These are phyloP conservation scores for Opisthocomus hoazin DNA, from an alignment of 2,113 vertebrate genomes.

Conservation along the genomic window DNA sequence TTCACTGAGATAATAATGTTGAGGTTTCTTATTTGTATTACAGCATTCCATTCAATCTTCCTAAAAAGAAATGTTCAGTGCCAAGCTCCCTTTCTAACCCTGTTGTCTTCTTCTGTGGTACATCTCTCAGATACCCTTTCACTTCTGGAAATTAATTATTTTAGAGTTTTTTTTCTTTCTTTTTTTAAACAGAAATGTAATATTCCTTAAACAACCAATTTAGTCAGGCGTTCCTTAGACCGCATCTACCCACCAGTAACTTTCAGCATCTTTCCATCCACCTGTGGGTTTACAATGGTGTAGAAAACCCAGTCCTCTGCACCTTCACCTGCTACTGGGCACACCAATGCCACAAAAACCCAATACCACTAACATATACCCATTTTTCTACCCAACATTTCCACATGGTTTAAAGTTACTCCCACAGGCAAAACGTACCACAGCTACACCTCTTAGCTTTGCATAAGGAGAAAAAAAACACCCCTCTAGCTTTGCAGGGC, in stretches of 20 bases:
- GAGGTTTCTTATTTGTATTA: background rate
- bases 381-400: background rate
- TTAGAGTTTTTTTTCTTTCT: rapidly evolving
- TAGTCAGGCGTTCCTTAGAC: background rate
- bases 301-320: background rate
- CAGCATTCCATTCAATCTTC: background rate
- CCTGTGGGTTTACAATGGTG: background rate
- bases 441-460: background rate
- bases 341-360: background rate
- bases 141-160: background rate
- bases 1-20: background rate
- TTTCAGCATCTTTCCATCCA: background rate
- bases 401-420: background rate
- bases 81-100: background rate
- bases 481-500: background rate
- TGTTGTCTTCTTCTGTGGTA: background rate
- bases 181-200: background rate
- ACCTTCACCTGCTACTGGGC: background rate
- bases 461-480: background rate
- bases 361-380: background rate
- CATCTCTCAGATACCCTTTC: background rate
- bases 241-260: background rate
- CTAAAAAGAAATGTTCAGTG: background rate
- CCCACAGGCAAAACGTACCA: background rate
- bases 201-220: background rate